Evolutionary conservation across 1,140 invertebrate species (phyloP).

Genomic region (Scaptomyza montana): DNA sequence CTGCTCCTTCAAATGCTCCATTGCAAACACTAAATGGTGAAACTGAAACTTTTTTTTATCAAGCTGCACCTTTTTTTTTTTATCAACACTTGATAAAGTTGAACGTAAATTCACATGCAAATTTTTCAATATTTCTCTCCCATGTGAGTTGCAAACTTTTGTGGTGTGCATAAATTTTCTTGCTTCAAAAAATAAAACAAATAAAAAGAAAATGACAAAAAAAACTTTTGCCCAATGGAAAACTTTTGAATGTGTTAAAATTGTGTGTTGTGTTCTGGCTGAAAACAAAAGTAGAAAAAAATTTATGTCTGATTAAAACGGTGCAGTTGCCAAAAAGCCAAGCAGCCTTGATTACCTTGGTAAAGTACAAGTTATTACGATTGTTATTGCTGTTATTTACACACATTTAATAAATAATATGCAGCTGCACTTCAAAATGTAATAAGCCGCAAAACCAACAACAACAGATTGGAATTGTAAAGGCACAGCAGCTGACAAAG

Average conservation of each 20-base stretch:
- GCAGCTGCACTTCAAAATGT: conserved; percentile 65
- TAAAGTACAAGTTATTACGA: conserved; percentile 16
- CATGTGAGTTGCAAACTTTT: conserved; percentile 64
- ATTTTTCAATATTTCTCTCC: conserved; percentile 31
- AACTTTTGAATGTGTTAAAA: conserved; percentile 46
- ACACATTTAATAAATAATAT: conserved; percentile 62
- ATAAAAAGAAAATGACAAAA: conserved; percentile 13
- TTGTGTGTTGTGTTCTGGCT: conserved; percentile 30
- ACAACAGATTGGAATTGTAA: conserved; percentile 9
- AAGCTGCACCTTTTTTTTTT: conserved; percentile 24
- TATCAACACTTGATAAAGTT: conserved; percentile 59
- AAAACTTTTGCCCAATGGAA: conserved; percentile 23
- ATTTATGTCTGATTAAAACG: conserved; percentile 55
- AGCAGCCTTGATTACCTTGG: conserved; percentile 28
- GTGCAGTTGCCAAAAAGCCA: background rate
- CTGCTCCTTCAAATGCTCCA: conserved; percentile 18
- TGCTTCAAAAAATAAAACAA: conserved; percentile 19
- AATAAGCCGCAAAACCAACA: conserved; percentile 56
- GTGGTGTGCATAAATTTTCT: conserved; percentile 38
- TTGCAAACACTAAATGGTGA: conserved; percentile 31
- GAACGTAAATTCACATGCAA: conserved; percentile 57
- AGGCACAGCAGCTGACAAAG: conserved; percentile 13
- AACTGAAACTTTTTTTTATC: conserved; percentile 42
- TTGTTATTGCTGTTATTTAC: conserved; percentile 17
- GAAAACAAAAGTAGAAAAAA: conserved; percentile 37